Conservation (phyloP, 2,888 invertebrate species). For the Synanthedon andrenaeformis region DNA sequence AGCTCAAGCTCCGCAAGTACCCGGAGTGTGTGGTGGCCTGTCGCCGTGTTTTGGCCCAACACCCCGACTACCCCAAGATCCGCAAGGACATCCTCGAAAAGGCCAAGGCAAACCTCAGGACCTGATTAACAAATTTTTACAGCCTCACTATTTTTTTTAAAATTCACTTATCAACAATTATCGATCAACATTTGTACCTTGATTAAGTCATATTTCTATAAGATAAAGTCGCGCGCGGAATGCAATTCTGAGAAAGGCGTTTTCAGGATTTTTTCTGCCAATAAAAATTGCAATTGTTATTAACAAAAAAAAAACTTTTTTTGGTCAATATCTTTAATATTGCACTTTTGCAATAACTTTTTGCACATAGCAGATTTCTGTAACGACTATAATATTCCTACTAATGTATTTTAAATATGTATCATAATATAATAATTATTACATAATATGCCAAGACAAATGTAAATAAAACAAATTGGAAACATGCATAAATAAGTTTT, state of each 20-base stretch:
- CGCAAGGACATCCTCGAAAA: constrained; percentile 95
- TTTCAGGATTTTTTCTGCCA: too few species aligned
- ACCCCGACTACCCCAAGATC: constrained; percentile 91
- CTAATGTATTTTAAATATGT: neutral
- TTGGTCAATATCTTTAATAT: too few species aligned
- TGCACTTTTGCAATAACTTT: too few species aligned
- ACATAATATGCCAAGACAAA: neutral
- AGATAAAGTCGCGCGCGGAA: too few species aligned
- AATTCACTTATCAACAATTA: neutral
- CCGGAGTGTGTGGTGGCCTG: constrained; percentile 94
- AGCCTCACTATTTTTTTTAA: neutral
- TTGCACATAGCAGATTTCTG: too few species aligned
- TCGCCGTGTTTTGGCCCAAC: constrained; percentile 80
- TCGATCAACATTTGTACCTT: too few species aligned
- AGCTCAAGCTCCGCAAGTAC: constrained; percentile 87
- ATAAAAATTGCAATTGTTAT: too few species aligned
- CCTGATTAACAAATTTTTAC: constrained; percentile 31
- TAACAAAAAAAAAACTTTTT: too few species aligned
- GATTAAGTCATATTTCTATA: too few species aligned
- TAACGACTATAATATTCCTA: too few species aligned
- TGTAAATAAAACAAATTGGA: constrained; percentile 23
- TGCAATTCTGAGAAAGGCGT: too few species aligned
- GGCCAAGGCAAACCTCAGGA: constrained; percentile 80
- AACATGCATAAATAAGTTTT: constrained; percentile 50
- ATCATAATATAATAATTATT: neutral